phyloP scores from a whole-genome alignment of 2,797 vertebrate genomes.

The Gymnothorax reevesii region DNA sequence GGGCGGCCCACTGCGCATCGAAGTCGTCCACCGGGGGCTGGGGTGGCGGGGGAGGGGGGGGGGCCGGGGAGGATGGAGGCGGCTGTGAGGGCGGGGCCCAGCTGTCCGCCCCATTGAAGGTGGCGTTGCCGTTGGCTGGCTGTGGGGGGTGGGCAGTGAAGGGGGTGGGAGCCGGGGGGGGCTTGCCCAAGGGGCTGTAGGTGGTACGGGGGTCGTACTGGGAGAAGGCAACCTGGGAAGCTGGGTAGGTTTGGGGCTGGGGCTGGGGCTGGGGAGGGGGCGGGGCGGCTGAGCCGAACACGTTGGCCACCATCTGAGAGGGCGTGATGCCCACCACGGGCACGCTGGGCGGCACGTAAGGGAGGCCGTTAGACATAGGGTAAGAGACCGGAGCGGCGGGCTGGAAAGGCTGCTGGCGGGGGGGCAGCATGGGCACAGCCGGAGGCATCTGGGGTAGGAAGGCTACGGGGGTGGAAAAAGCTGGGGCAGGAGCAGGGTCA shows the following conservation, averaged over 20 bases:
- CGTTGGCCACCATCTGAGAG: slow-evolving; percentile 96
- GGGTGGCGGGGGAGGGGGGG: slow-evolving; percentile 50
- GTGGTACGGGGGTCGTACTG: slow-evolving; percentile 62
- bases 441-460: slow-evolving; percentile 78
- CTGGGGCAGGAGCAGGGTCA: slow-evolving; percentile 70
- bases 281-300: slow-evolving; percentile 89
- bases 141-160: slow-evolving; percentile 41
- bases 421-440: slow-evolving; percentile 78
- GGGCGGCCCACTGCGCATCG: slow-evolving; percentile 94
- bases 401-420: slow-evolving; percentile 82
- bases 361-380: slow-evolving; percentile 85
- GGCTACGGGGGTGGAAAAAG: slow-evolving; percentile 67
- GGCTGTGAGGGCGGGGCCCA: slow-evolving; percentile 65
- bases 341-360: slow-evolving; percentile 81
- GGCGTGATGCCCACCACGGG: slow-evolving; percentile 95
- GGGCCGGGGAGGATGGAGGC: slow-evolving; percentile 53
- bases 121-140: slow-evolving; percentile 63
- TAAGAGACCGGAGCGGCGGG: slow-evolving; percentile 73
- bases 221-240: slow-evolving; percentile 62
- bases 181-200: slow-evolving; percentile 68
- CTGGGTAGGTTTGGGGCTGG: slow-evolving; percentile 70
- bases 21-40: slow-evolving; percentile 82
- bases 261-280: slow-evolving; percentile 72
- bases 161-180: slow-evolving; percentile 35
- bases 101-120: slow-evolving; percentile 78